These are phyloP conservation scores for Apamea crenata DNA, from an alignment of 2,888 invertebrate genomes.

Conservation along the genomic window DNA sequence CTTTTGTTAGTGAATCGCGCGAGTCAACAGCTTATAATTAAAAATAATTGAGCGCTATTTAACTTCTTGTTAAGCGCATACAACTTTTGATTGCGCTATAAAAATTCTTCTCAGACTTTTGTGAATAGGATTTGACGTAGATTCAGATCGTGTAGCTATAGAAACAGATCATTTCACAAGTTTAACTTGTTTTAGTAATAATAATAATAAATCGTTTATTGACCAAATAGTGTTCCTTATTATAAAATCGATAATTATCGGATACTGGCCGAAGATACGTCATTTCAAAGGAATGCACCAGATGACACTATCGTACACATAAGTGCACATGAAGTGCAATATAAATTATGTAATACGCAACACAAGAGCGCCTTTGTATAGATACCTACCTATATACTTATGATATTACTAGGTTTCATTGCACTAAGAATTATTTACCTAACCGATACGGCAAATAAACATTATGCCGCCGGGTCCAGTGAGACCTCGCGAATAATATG, in stretches of 20 bases:
- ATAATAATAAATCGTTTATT: no score
- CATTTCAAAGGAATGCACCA: constrained; percentile 10
- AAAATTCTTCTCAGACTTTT: constrained; percentile 15
- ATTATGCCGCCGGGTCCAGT: neutral
- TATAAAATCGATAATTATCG: neutral
- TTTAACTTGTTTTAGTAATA: no score
- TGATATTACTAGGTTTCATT: neutral
- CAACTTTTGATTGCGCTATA: constrained; percentile 44
- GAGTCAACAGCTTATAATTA: constrained; percentile 42
- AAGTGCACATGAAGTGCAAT: constrained; percentile 19
- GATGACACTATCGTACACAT: constrained; percentile 8
- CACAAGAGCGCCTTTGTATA: constrained; percentile 10
- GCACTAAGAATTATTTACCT: neutral
- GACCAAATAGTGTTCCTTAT: no score
- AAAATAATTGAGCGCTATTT: constrained; percentile 56
- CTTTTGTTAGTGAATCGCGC: constrained; percentile 45
- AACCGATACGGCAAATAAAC: constrained; percentile 3
- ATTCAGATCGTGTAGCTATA: neutral
- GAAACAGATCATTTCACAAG: neutral
- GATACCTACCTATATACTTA: constrained; percentile 1
- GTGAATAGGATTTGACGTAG: constrained; percentile 23
- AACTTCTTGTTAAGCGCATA: constrained; percentile 40
- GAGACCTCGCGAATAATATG: neutral
- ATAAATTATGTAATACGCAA: constrained; percentile 19
- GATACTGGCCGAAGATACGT: neutral